Percentiles rank a stretch among this genome's conserved stretches.
Conservation (phyloP, 2,113 vertebrate genomes). For the Tor tambroides region DNA sequence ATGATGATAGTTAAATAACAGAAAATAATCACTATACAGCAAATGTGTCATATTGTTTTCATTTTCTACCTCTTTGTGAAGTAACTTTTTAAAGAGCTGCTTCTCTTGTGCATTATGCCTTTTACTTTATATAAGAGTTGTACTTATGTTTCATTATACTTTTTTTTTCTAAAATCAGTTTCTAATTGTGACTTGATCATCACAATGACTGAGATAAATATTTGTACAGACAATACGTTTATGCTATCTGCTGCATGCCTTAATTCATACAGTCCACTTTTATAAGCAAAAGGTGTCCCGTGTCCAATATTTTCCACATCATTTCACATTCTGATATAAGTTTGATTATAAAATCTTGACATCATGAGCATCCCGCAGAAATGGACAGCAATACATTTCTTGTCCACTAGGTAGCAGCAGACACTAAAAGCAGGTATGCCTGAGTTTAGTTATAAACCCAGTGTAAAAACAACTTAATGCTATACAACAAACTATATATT, state of each 20-base stretch:
- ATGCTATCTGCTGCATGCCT: neutral
- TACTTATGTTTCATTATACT: neutral
- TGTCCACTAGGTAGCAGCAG: conserved; percentile 41
- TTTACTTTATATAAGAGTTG: neutral
- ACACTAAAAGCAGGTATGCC: neutral
- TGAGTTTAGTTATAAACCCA: neutral
- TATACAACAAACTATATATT: neutral
- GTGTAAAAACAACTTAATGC: neutral
- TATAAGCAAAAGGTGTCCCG: neutral
- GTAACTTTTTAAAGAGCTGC: neutral
- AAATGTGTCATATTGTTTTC: neutral
- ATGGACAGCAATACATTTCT: neutral
- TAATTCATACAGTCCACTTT: neutral
- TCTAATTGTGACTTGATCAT: neutral
- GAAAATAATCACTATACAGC: neutral
- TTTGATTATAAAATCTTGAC: neutral
- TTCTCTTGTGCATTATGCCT: neutral
- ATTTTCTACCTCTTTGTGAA: conserved; percentile 2
- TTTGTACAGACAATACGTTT: neutral
- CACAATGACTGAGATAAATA: neutral
- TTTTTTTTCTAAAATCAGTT: neutral
- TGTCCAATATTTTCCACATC: neutral
- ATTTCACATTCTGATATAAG: neutral
- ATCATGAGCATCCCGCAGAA: neutral
- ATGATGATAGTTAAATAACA: neutral